Evolutionary conservation across 92 coral and sea anemone species (phyloP).

Genomic region (Epizoanthus ramosus): DNA sequence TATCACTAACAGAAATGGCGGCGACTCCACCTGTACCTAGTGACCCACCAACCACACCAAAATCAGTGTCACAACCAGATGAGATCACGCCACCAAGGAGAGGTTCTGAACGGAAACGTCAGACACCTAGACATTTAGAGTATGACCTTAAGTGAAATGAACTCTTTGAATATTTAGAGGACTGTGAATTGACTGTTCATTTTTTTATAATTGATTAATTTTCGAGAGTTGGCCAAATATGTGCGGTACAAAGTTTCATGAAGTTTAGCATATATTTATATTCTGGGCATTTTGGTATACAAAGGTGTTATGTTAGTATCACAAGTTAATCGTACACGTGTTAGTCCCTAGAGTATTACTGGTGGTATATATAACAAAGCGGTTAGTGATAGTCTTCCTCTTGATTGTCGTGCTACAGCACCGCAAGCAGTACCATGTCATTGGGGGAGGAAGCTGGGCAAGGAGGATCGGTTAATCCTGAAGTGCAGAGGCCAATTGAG

Average conservation of each 20-base stretch:
- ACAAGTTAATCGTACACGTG: too few species aligned
- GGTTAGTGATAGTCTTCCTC: not conserved
- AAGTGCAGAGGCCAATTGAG: not conserved
- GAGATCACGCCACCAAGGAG: slow-evolving; percentile 4
- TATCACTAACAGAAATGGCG: not conserved
- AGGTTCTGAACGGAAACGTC: slow-evolving; percentile 26
- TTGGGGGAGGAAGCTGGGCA: not conserved
- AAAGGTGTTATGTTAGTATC: too few species aligned
- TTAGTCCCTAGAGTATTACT: too few species aligned
- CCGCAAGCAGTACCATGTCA: too few species aligned
- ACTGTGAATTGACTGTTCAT: too few species aligned
- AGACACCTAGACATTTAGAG: slow-evolving; percentile 21
- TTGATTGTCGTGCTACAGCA: not conserved
- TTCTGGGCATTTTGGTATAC: too few species aligned
- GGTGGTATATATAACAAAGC: too few species aligned
- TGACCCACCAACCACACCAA: not conserved
- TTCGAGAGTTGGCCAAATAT: too few species aligned
- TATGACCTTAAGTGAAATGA: not conserved
- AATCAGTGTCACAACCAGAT: slow-evolving; percentile 7
- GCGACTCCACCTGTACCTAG: slow-evolving; percentile 27
- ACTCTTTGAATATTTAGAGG: too few species aligned
- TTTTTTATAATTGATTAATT: too few species aligned
- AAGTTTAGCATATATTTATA: too few species aligned
- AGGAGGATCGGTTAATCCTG: not conserved
- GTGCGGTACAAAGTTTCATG: too few species aligned